Evolutionary conservation across 1,140 invertebrate species (phyloP).

Genomic region (Monomorium pharaonis): DNA sequence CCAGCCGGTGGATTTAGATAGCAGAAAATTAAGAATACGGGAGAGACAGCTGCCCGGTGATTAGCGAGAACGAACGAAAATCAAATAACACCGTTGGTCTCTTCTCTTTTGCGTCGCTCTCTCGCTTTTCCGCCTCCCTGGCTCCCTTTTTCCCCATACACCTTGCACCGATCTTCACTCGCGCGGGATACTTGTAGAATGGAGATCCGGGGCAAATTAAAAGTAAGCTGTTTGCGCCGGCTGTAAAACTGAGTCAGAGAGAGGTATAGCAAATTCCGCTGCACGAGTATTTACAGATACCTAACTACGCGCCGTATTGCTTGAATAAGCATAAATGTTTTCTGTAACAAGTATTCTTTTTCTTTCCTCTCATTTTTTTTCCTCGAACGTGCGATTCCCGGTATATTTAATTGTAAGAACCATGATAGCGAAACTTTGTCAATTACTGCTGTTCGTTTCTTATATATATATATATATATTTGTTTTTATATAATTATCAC

Average conservation of each 20-base stretch:
- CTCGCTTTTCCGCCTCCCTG: not conserved
- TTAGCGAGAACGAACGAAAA: conserved; percentile 48
- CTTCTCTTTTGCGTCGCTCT: not conserved
- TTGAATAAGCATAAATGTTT: not conserved
- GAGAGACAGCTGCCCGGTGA: not conserved
- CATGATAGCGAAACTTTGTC: not conserved
- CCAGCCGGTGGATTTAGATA: conserved; percentile 64
- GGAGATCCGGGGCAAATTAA: conserved; percentile 55
- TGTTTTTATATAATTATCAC: not conserved
- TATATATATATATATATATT: not conserved
- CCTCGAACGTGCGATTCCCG: not conserved
- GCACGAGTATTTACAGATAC: not conserved
- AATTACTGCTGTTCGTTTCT: not conserved
- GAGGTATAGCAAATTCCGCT: not conserved
- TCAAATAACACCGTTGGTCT: conserved; percentile 18
- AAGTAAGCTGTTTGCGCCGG: conserved; percentile 7
- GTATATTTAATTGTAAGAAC: not conserved
- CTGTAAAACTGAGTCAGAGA: not conserved
- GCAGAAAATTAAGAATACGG: conserved; percentile 33
- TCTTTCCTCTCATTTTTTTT: not conserved
- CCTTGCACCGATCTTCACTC: not conserved
- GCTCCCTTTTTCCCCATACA: not conserved
- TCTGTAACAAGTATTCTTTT: not conserved
- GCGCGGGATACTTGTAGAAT: conserved; percentile 5
- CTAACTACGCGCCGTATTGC: not conserved